These are phyloP conservation scores for Chymomyza procnemis DNA, from an alignment of 2,888 invertebrate genomes.

Conservation along the genomic window DNA sequence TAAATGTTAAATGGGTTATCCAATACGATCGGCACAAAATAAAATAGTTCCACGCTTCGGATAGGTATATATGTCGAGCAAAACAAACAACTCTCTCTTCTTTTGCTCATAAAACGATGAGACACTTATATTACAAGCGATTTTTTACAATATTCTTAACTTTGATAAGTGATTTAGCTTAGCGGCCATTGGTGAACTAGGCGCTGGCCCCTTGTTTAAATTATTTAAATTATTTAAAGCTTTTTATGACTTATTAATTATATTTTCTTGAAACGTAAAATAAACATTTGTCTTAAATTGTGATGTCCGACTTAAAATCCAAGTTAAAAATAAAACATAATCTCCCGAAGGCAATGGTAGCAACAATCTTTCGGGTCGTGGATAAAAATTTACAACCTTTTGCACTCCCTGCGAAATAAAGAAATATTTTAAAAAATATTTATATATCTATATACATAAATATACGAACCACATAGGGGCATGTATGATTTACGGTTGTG, in stretches of 20 bases:
- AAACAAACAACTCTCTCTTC: too few species aligned
- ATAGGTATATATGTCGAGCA: too few species aligned
- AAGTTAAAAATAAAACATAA: slow-evolving; percentile 14
- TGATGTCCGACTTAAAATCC: not conserved
- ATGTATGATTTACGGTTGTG: slow-evolving; percentile 34
- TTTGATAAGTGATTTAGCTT: too few species aligned
- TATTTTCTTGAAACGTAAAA: not conserved
- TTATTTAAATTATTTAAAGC: too few species aligned
- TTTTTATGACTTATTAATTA: slow-evolving; percentile 6
- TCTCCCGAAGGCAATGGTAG: slow-evolving; percentile 21
- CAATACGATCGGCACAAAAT: too few species aligned
- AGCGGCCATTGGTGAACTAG: too few species aligned
- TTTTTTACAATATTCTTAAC: too few species aligned
- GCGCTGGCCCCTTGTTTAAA: too few species aligned
- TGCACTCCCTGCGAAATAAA: not conserved
- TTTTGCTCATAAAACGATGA: too few species aligned
- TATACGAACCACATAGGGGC: slow-evolving; percentile 23
- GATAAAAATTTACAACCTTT: not conserved
- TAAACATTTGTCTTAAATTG: not conserved
- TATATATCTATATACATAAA: not conserved
- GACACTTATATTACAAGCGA: too few species aligned
- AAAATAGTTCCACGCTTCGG: too few species aligned
- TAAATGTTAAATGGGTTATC: too few species aligned
- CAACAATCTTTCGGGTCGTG: not conserved
- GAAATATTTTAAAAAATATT: not conserved